These are phyloP conservation scores for Ctena decussata DNA, from an alignment of 2,888 invertebrate species.

Conservation along the genomic window DNA sequence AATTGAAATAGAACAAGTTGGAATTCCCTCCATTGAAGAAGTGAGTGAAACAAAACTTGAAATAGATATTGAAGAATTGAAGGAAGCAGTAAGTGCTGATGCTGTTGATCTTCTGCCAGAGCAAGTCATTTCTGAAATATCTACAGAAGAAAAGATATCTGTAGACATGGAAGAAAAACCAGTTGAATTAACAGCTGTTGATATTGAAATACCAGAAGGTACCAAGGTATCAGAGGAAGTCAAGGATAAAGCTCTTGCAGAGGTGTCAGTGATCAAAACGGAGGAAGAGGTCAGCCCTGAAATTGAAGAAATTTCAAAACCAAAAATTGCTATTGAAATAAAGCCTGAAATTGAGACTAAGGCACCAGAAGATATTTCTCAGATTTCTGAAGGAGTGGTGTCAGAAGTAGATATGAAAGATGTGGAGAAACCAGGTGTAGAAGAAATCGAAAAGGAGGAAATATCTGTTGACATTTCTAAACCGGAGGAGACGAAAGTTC, in stretches of 20 bases:
- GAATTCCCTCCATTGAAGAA: neutral
- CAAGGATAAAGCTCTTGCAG: conserved; percentile 16
- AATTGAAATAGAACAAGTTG: conserved; percentile 23
- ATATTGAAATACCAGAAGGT: conserved; percentile 26
- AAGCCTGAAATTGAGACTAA: neutral
- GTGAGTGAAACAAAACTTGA: conserved; percentile 2
- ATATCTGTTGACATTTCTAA: neutral
- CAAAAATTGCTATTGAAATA: neutral
- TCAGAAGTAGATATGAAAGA: neutral
- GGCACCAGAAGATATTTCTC: conserved; percentile 16
- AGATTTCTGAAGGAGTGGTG: conserved; percentile 3
- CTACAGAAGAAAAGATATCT: conserved; percentile 24
- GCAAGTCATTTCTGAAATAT: neutral
- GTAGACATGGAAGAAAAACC: conserved; percentile 26
- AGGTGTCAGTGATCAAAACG: neutral
- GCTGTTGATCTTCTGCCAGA: neutral
- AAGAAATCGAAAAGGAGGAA: conserved; percentile 24
- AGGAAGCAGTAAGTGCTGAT: neutral
- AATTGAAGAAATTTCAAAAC: neutral
- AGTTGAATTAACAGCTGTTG: conserved; percentile 2
- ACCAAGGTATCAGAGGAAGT: conserved; percentile 7
- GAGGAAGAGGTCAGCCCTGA: neutral
- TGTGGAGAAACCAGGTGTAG: conserved; percentile 20
- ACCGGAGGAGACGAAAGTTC: neutral
- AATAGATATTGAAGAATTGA: neutral